Conservation (phyloP, 2,797 vertebrate species). For the Crenuchus spilurus region DNA sequence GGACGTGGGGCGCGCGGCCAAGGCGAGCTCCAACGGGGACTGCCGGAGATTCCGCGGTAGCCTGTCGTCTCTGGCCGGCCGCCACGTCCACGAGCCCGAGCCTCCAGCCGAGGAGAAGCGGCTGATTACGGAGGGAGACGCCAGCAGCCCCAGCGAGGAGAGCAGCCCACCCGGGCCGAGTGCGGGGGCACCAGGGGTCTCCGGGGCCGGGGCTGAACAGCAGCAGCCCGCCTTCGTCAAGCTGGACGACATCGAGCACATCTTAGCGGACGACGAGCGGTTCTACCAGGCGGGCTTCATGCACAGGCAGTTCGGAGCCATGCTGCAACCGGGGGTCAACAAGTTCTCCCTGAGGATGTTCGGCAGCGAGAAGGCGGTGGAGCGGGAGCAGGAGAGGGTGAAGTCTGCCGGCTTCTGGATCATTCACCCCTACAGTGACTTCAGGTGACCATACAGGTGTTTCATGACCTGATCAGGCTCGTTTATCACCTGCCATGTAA, state of each 20-base stretch:
- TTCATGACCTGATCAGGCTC: too few species aligned
- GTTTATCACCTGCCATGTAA: too few species aligned
- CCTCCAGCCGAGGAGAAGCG: slow-evolving; percentile 85
- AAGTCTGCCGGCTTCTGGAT: slow-evolving; percentile 99
- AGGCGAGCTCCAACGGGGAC: slow-evolving; percentile 94
- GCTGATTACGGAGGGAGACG: slow-evolving; percentile 86
- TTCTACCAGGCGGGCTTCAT: slow-evolving; percentile 94
- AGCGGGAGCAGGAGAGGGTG: slow-evolving; percentile 95
- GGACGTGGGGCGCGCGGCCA: slow-evolving; percentile 83
- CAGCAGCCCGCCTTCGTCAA: slow-evolving; percentile 85
- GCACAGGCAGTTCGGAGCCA: slow-evolving; percentile 95
- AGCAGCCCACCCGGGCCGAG: slow-evolving; percentile 81
- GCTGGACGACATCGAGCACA: slow-evolving; percentile 91
- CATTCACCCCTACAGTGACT: slow-evolving; percentile 99
- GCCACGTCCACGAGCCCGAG: slow-evolving; percentile 87
- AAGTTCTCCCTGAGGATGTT: slow-evolving; percentile 99
- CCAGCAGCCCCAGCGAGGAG: slow-evolving; percentile 82
- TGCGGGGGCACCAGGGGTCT: slow-evolving; percentile 70
- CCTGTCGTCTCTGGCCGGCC: slow-evolving; percentile 91
- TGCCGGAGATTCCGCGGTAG: slow-evolving; percentile 94
- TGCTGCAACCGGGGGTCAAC: slow-evolving; percentile 98
- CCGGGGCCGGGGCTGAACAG: slow-evolving; percentile 69
- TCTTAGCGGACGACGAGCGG: slow-evolving; percentile 89
- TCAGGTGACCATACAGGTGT: too few species aligned
- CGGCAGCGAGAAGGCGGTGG: slow-evolving; percentile 98